These are phyloP conservation scores for Drosophila algonquin DNA, from an alignment of 2,888 invertebrate genomes.

Conservation along the genomic window DNA sequence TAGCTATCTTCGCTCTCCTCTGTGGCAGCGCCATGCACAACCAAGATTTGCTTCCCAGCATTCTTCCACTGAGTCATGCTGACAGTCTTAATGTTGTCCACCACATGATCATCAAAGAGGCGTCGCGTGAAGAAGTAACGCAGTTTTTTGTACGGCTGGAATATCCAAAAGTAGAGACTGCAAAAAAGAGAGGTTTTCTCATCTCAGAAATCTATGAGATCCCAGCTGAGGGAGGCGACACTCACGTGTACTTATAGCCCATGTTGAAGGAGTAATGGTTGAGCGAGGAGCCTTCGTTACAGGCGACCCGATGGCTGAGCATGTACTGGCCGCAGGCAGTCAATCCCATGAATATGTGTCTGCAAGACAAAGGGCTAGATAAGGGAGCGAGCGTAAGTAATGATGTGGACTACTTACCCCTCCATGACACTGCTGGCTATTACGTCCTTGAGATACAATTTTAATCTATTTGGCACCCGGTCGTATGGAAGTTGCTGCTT, in stretches of 20 bases:
- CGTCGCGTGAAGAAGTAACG: constrained; percentile 85
- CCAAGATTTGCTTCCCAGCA: constrained; percentile 86
- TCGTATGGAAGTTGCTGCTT: constrained; percentile 84
- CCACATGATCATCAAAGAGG: constrained; percentile 86
- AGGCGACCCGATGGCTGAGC: constrained; percentile 91
- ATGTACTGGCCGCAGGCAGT: constrained; percentile 97
- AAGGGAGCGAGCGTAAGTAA: not conserved
- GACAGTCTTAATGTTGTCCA: constrained; percentile 86
- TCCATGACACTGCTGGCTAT: constrained; percentile 86
- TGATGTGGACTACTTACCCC: constrained; percentile 71
- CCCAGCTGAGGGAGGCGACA: constrained; percentile 23
- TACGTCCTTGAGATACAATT: constrained; percentile 87
- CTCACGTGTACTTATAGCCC: constrained; percentile 88
- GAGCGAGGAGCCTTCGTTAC: constrained; percentile 85
- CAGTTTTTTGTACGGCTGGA: constrained; percentile 83
- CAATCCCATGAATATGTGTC: constrained; percentile 97
- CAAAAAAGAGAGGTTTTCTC: not conserved
- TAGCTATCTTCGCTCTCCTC: constrained; percentile 84
- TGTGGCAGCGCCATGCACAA: constrained; percentile 85
- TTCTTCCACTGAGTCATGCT: constrained; percentile 87
- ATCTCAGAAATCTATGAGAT: not conserved
- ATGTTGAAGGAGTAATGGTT: constrained; percentile 86
- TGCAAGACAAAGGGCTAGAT: constrained; percentile 77
- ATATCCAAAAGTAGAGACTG: constrained; percentile 84
- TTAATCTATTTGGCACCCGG: constrained; percentile 86